These are phyloP conservation scores for Deilephila porcellus DNA, from an alignment of 2,888 invertebrate genomes.

Conservation along the genomic window DNA sequence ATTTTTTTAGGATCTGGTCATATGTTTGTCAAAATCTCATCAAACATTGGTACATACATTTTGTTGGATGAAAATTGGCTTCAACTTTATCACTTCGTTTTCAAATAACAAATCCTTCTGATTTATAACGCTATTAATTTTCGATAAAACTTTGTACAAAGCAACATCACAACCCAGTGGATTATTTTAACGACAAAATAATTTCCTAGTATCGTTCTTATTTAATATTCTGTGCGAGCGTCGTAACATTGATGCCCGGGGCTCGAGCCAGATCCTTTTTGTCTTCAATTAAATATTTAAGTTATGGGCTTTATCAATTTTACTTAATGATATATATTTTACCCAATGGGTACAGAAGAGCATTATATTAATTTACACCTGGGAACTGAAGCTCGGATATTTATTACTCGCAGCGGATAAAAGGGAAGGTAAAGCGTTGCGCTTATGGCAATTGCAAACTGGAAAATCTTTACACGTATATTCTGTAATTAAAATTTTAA, in stretches of 20 bases:
- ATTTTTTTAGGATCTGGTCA: too few relatives aligned
- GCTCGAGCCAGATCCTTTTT: constrained; percentile 37
- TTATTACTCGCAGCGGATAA: neutral
- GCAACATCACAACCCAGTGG: neutral
- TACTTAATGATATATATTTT: constrained; percentile 32
- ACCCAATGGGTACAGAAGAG: neutral
- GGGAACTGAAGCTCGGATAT: neutral
- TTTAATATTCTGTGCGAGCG: constrained; percentile 42
- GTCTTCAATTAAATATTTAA: constrained; percentile 42
- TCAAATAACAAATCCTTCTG: too few relatives aligned
- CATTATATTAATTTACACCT: constrained; percentile 10
- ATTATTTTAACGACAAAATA: constrained; percentile 27
- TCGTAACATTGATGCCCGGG: constrained; percentile 37
- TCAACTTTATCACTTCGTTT: too few relatives aligned
- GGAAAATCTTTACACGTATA: neutral
- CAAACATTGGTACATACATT: too few relatives aligned
- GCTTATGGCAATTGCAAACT: neutral
- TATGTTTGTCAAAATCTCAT: too few relatives aligned
- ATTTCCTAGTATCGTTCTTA: constrained; percentile 18
- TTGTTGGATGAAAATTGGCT: too few relatives aligned
- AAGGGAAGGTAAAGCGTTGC: neutral
- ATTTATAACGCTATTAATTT: neutral
- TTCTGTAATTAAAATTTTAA: too few relatives aligned
- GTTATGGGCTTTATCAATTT: constrained; percentile 43
- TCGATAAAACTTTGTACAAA: neutral